Evolutionary conservation across 2,888 invertebrate species (phyloP).

Genomic region (Ophion ventricosus): DNA sequence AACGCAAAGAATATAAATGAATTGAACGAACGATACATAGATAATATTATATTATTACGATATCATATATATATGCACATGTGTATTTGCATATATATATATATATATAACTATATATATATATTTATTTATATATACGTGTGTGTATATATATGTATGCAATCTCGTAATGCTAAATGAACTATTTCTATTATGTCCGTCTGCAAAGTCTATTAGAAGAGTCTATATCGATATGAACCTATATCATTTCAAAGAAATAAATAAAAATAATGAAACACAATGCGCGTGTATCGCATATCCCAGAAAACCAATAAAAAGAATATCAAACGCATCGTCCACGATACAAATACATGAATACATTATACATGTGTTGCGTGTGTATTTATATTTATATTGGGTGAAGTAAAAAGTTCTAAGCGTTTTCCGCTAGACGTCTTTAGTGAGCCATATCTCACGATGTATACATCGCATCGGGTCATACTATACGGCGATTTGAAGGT

Average conservation of each 20-base stretch:
- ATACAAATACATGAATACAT: conserved; percentile 25
- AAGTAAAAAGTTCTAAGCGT: no score
- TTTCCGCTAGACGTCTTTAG: no score
- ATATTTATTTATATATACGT: conserved; percentile 73
- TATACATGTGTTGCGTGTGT: conserved; percentile 42
- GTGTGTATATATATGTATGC: conserved; percentile 70
- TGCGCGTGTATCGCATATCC: conserved; percentile 17
- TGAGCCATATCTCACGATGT: no score
- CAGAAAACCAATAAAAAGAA: neutral
- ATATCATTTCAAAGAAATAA: conserved; percentile 29
- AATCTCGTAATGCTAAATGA: conserved; percentile 76
- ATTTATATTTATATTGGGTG: conserved; percentile 56
- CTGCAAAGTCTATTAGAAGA: conserved; percentile 83
- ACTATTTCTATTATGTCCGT: conserved; percentile 83
- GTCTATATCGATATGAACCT: conserved; percentile 75
- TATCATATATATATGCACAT: conserved; percentile 35
- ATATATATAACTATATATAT: conserved; percentile 68
- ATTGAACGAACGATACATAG: conserved; percentile 71
- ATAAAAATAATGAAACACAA: conserved; percentile 9
- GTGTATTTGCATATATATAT: conserved; percentile 73
- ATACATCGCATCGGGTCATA: no score
- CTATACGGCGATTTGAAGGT: no score
- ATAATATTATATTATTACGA: conserved; percentile 60
- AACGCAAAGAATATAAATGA: conserved; percentile 75
- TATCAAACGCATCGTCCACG: conserved; percentile 8